Evolutionary conservation across 2,113 vertebrate species (phyloP), one percentile per base, ranked within the genome.

Genomic region (Chaetodon trifascialis): DNA sequence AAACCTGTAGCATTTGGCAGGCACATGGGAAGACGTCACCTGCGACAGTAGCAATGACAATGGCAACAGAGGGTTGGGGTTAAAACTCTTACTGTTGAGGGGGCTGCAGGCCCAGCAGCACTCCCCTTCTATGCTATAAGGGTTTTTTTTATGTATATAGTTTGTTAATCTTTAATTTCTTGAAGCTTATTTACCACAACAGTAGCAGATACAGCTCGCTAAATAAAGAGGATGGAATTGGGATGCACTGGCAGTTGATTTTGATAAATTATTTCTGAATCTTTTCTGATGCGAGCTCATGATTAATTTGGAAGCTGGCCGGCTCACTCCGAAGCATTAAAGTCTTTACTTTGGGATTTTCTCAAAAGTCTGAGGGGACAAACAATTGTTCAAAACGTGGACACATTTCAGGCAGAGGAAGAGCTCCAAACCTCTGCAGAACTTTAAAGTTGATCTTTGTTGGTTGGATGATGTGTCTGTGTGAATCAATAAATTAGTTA

Each of bases 301-400:
- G 58, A 73, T 73, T 83, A 42, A 71, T 82, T 58, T 51, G 36
- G 15, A 69, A 55, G 64, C 68, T 23, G 42, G 17, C 9, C 60
- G 64, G 4, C 68, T 76, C 67, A 65, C 2, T 59, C 36, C 3
- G 2, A 25, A 60, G 5, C 8, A n/a, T 76, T 62, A 21, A 60
- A 44, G 44, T 76, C 60, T 76, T 72, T 23, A 72, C 42, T 70
- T 67, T 11, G 12, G 38, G 54, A 47, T 76, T 76, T 66, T 79
- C 40, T 52, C 3, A 65, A 83, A 78, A 8, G 59, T 47, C 64
- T 54, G 5, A 11, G 40, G 9, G 1, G 7, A 51, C 25, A 58
- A 36, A 47, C 38, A 66, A 44, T 52, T 10, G 51, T 49, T 4
- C 12, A 11, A 49, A 56, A 63, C 30, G 30, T 36, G 17, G 66